Conservation (phyloP, 2,797 vertebrate genomes). For the Lacerta agilis region DNA sequence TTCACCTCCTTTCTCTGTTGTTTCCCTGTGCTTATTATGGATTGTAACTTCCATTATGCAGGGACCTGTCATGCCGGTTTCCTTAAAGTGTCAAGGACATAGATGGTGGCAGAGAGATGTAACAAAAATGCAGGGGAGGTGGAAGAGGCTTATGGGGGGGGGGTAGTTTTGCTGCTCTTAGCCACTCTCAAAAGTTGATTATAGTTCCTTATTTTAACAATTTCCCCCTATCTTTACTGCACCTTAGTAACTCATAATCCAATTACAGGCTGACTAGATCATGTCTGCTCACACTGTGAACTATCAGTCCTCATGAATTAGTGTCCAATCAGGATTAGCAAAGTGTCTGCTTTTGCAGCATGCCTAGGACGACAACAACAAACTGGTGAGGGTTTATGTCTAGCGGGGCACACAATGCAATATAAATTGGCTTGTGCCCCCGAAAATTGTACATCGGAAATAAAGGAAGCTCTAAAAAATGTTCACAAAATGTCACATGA, state of each 20-base stretch:
- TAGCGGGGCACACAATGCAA: neutral
- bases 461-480: neutral
- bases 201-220: neutral
- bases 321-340: neutral
- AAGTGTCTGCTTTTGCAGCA: neutral
- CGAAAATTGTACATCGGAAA: neutral
- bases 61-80: no score
- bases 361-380: neutral
- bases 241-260: neutral
- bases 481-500: neutral
- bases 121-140: no score
- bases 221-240: neutral
- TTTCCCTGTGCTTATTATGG: no score
- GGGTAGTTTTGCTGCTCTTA: neutral
- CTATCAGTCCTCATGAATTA: neutral
- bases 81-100: no score
- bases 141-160: neutral
- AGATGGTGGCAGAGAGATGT: no score
- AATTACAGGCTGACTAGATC: neutral
- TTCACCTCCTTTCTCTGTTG: no score
- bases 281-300: neutral
- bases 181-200: neutral
- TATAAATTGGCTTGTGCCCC: neutral
- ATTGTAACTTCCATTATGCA: no score
- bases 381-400: neutral